Percentiles rank a stretch among this genome's conserved stretches.
Evolutionary conservation across 1,140 invertebrate species (phyloP).

Genomic region (Aradophagus sp.): DNA sequence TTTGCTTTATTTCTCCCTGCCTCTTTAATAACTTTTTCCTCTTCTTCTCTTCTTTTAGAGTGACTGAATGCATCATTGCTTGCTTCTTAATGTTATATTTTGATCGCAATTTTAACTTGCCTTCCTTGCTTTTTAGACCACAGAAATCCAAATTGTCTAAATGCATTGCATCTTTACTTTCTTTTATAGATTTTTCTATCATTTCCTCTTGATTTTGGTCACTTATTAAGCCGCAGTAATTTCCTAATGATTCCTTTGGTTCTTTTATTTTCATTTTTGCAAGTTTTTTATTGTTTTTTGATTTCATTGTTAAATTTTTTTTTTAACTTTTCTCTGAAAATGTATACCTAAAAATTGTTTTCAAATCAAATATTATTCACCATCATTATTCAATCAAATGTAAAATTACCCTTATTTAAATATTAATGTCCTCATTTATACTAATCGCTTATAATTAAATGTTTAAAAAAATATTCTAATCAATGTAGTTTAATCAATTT

Average conservation of each 20-base stretch:
- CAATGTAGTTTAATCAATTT: too few relatives aligned
- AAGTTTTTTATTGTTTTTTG: background rate
- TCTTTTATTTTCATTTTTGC: background rate
- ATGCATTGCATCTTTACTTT: background rate
- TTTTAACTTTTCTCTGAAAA: too few relatives aligned
- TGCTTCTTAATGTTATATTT: constrained; percentile 28
- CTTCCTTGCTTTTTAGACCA: constrained; percentile 25
- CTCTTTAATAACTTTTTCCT: background rate
- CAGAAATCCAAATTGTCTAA: constrained; percentile 1
- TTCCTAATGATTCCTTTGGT: background rate
- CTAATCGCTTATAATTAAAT: too few relatives aligned
- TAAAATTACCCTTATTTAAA: too few relatives aligned
- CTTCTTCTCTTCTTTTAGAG: constrained; percentile 15
- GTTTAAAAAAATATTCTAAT: too few relatives aligned
- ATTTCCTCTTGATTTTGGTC: constrained; percentile 16
- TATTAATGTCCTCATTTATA: too few relatives aligned
- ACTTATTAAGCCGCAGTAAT: constrained; percentile 24
- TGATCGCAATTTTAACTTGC: constrained; percentile 20
- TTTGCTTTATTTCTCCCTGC: constrained; percentile 1
- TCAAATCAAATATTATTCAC: too few relatives aligned
- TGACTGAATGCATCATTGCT: constrained; percentile 5
- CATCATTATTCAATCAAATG: too few relatives aligned
- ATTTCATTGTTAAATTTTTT: constrained; percentile 10
- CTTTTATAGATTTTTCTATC: background rate
- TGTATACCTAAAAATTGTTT: too few relatives aligned